Conservation (phyloP, 1,140 invertebrate species). For the Penaeus vannamei region DNA sequence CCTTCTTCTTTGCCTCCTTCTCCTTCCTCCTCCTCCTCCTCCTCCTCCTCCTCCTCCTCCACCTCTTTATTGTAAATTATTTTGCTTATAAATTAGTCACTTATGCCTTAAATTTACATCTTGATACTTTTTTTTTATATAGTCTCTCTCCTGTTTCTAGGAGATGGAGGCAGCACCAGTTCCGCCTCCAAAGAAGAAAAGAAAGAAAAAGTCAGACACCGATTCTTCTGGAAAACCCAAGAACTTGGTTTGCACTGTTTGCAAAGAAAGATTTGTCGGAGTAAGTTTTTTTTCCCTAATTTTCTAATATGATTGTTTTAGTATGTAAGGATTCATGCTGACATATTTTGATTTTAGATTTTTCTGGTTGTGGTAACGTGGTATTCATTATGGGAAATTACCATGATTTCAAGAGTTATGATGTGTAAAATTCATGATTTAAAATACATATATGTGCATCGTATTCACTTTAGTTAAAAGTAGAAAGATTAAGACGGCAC, state of each 20-base stretch:
- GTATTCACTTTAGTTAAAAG: too few species aligned
- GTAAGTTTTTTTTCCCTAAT: slow-evolving; percentile 19
- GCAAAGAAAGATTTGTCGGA: slow-evolving; percentile 61
- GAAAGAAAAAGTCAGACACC: slow-evolving; percentile 54
- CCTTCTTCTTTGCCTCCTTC: too few species aligned
- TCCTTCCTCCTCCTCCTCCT: too few species aligned
- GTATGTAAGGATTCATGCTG: not conserved
- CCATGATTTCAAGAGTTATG: too few species aligned
- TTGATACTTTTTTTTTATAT: not conserved
- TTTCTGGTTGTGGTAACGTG: too few species aligned
- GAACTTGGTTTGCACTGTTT: slow-evolving; percentile 62
- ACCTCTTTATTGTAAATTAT: not conserved
- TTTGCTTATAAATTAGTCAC: not conserved
- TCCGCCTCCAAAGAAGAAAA: slow-evolving; percentile 35
- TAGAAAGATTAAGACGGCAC: too few species aligned
- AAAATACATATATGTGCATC: too few species aligned
- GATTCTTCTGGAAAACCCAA: slow-evolving; percentile 57
- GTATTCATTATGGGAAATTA: too few species aligned
- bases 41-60: too few species aligned
- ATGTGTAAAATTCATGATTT: too few species aligned
- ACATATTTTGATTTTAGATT: too few species aligned
- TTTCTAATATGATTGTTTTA: too few species aligned
- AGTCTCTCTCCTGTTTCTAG: not conserved
- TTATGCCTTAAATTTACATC: not conserved
- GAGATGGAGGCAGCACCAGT: slow-evolving; percentile 34